A percentile compares a stretch with the other conserved stretches of the same genome.
Conservation (phyloP, 2,888 invertebrate species). For the Polyommatus icarus region DNA sequence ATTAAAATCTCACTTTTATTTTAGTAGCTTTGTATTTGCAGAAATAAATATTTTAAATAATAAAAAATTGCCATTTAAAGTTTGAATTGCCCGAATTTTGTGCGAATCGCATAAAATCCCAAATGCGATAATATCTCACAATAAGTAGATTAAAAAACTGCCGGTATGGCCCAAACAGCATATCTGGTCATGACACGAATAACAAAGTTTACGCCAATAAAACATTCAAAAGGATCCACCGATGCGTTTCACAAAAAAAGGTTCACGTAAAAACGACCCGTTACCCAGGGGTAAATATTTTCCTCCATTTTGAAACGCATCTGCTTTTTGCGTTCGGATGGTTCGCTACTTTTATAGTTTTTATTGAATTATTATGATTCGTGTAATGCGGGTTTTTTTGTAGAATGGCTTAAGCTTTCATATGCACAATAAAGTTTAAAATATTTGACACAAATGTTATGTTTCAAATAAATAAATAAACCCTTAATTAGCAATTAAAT, state of each 20-base stretch:
- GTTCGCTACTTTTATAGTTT: constrained; percentile 50
- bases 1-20: not conserved
- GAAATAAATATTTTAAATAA: not conserved
- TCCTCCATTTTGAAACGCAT: constrained; percentile 50
- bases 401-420: not conserved
- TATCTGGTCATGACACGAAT: constrained; percentile 52
- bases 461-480: not conserved
- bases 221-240: constrained; percentile 62
- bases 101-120: constrained; percentile 3
- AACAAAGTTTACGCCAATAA: constrained; percentile 54
- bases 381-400: constrained; percentile 19
- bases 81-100: not conserved
- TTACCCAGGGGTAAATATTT: constrained; percentile 54
- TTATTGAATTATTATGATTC: constrained; percentile 49
- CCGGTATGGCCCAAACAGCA: constrained; percentile 47
- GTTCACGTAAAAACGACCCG: constrained; percentile 53
- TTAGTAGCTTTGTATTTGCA: not conserved
- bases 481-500: not conserved
- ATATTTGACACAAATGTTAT: not conserved
- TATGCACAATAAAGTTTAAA: not conserved
- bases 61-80: not conserved
- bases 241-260: constrained; percentile 54
- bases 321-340: constrained; percentile 40
- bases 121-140: constrained; percentile 23
- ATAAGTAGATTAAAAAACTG: constrained; percentile 33